Evolutionary conservation across 2,797 vertebrate genomes (phyloP).

Genomic region (Poecilia picta): DNA sequence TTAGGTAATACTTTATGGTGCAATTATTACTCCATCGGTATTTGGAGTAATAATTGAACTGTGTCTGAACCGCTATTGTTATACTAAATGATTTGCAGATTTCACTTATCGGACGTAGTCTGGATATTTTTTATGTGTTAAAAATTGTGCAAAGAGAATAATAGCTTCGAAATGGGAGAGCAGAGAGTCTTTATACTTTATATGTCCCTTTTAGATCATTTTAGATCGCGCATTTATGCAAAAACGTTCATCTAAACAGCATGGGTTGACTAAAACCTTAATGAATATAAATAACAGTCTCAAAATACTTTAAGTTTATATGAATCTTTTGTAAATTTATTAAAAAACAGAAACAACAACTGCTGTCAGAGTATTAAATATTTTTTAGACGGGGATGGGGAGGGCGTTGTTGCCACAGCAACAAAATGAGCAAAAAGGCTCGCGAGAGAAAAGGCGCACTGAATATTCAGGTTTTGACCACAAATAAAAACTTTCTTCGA

Average conservation of each 20-base stretch:
- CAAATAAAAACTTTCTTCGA: not conserved
- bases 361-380: not conserved
- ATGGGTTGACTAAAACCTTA: not conserved
- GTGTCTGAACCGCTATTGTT: not conserved
- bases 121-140: not conserved
- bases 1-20: not conserved
- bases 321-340: not conserved
- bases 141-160: not conserved
- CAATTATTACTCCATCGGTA: not conserved
- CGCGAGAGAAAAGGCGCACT: not conserved
- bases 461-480: not conserved
- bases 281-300: not conserved
- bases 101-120: not conserved
- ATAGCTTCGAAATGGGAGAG: not conserved
- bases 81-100: not conserved
- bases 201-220: not conserved
- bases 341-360: not conserved
- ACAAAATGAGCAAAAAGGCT: not conserved
- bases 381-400: not conserved
- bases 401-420: slow-evolving; percentile 19
- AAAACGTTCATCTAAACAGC: not conserved
- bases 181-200: not conserved
- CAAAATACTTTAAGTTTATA: not conserved
- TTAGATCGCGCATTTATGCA: too few relatives aligned
- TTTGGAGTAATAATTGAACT: not conserved